Conservation (phyloP, 1,140 invertebrate species). For the Geopemphigus sp. region DNA sequence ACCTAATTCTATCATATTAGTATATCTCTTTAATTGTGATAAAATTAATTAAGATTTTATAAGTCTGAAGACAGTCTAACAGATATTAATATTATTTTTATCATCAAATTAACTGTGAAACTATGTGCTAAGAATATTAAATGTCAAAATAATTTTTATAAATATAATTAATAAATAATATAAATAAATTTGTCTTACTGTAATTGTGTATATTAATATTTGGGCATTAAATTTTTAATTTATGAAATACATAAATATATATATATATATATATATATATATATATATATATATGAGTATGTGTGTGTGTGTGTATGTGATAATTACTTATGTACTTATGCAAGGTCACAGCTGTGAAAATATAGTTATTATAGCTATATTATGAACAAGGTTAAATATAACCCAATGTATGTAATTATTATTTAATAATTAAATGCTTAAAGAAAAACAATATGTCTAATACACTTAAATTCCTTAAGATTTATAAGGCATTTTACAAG, state of each 20-base stretch:
- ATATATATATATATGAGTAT: too few species aligned
- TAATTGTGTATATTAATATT: not conserved
- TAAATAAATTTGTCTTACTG: not conserved
- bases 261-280: too few species aligned
- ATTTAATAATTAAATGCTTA: not conserved
- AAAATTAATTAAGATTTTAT: too few species aligned
- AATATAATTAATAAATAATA: too few species aligned
- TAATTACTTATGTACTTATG: not conserved
- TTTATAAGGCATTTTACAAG: not conserved
- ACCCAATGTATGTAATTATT: not conserved
- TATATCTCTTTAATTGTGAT: too few species aligned
- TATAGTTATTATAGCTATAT: constrained; percentile 26
- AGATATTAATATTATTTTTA: too few species aligned
- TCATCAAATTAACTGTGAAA: too few species aligned
- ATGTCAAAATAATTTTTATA: too few species aligned
- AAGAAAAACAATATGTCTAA: not conserved
- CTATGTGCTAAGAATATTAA: too few species aligned
- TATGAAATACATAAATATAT: not conserved
- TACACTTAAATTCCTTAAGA: not conserved
- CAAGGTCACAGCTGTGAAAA: constrained; percentile 43
- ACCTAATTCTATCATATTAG: too few species aligned
- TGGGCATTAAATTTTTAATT: not conserved
- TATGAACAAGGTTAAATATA: constrained; percentile 35
- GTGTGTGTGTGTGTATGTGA: too few species aligned
- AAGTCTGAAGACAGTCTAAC: too few species aligned